Evolutionary conservation across 2,113 vertebrate genomes (phyloP).

Genomic region (Stigmatopora argus): DNA sequence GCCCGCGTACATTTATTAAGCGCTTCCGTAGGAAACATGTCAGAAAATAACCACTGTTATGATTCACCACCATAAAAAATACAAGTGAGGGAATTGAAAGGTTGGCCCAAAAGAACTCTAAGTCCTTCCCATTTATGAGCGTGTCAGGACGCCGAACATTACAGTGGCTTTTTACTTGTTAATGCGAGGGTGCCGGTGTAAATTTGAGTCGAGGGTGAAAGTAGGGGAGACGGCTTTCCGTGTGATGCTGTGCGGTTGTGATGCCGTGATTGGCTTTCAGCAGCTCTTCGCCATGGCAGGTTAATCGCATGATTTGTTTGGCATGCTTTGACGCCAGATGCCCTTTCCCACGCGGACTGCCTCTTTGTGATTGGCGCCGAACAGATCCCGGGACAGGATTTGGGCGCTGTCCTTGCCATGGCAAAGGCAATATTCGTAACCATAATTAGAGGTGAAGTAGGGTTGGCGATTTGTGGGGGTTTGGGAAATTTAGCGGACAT

Average conservation of each 20-base stretch:
- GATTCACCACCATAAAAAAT: not conserved
- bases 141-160: not conserved
- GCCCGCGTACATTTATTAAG: not conserved
- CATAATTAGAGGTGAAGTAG: not conserved
- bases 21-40: not conserved
- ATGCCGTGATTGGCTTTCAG: not conserved
- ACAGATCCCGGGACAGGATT: not conserved
- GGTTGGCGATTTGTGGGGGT: too few relatives aligned
- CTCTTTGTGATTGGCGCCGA: not conserved
- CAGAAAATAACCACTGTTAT: conserved; percentile 6
- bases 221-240: not conserved
- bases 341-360: not conserved
- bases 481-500: too few relatives aligned
- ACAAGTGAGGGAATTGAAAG: not conserved
- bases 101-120: not conserved
- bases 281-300: not conserved
- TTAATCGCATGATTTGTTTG: conserved; percentile 1
- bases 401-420: not conserved
- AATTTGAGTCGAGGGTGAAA: not conserved
- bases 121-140: not conserved
- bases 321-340: not conserved
- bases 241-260: not conserved
- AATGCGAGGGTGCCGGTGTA: not conserved
- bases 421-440: not conserved
- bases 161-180: not conserved